Conservation (phyloP, 2,888 invertebrate genomes). For the Hybos culiciformis region DNA sequence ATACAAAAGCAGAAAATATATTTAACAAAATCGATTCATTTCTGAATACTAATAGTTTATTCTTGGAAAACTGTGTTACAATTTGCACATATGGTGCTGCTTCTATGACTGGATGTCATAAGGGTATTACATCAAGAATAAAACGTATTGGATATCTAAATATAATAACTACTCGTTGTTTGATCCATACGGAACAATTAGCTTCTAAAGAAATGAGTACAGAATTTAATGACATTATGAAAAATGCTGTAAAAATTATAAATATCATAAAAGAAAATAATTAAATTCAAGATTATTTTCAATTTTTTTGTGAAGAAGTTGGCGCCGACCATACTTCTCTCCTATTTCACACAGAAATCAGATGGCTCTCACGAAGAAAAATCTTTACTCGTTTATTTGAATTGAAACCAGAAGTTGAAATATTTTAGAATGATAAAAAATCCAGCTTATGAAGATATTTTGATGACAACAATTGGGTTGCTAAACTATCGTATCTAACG, state of each 20-base stretch:
- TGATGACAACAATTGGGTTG: conserved; percentile 2
- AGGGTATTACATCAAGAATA: conserved; percentile 3
- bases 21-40: conserved; percentile 6
- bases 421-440: background rate
- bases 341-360: conserved; percentile 1
- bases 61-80: conserved; percentile 3
- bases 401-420: background rate
- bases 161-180: conserved; percentile 5
- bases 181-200: conserved; percentile 2
- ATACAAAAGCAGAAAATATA: conserved; percentile 6
- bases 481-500: background rate
- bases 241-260: conserved; percentile 3
- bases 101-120: conserved; percentile 1
- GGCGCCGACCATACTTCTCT: conserved; percentile 4
- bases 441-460: background rate
- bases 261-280: conserved; percentile 4
- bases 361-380: background rate
- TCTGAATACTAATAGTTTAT: conserved; percentile 2
- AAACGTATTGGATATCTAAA: conserved; percentile 1
- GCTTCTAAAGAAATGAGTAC: conserved; percentile 4
- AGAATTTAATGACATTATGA: conserved; percentile 4
- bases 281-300: conserved; percentile 5
- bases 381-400: conserved; percentile 1
- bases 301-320: conserved; percentile 5
- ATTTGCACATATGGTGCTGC: conserved; percentile 3